Evolutionary conservation across 2,888 invertebrate genomes (phyloP), one percentile per base, ranked within the genome.

Genomic region (Leucophenga montana): DNA sequence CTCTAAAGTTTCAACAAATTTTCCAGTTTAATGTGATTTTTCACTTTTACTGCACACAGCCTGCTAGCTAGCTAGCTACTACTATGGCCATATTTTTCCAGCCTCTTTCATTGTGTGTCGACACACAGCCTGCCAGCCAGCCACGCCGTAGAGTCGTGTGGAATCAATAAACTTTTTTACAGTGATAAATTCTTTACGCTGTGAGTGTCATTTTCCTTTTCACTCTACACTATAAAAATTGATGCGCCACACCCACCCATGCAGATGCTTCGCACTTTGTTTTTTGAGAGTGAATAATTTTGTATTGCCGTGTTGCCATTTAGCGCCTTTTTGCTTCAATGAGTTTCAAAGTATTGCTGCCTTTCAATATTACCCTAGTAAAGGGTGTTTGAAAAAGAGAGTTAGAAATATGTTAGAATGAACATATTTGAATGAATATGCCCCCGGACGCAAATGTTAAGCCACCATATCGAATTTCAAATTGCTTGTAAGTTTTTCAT

Each of bases 141-240:
- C 27, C 9, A 2, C 27, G 22, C 56, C 9, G 27, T 13, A 16
- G 50, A 33, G 33, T 31, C 4, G 27, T 8, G 16, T 18, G 33
- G 27, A 59, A 59, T 59, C 59, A 59, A 59, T 59, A 59, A 59
- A 59, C 59, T 33, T 50, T 33, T 59, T n/a, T 39, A 39, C 39
- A 31, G 16, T 33, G 59, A 59, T 59, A 59, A 59, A 59, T 59
- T 33, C 33, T 33, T 59, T n/a, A 59, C 31, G 59, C 59, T 16
- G 5, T 33, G 27, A 33, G 59, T 59, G 59, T 59, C 59, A 59
- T 59, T 22, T 9, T 9, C 1, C 39, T 39, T 39, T 39, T 3
- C 39, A 39, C 39, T 39, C 39, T 39, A n/a, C 33, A 5, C 8
- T 39, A 11, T 39, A 8, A 11, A 39, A 8, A 39, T 8, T 39